A percentile compares a stretch with the other conserved stretches of the same genome.
These are phyloP conservation scores for Tipula helvola DNA, from an alignment of 2,888 invertebrate genomes.

Conservation along the genomic window DNA sequence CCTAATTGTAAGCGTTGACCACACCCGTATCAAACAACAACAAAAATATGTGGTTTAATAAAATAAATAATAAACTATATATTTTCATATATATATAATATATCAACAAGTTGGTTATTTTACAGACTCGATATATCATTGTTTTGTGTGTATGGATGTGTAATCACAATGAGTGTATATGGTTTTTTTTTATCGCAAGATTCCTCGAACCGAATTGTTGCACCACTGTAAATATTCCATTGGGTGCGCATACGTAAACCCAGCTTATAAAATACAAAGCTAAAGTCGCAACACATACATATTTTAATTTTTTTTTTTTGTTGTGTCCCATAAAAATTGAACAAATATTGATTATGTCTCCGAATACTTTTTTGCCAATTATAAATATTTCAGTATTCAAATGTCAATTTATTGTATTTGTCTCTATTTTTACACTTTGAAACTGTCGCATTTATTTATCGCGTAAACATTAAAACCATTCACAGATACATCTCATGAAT, in stretches of 20 bases:
- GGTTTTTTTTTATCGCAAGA: background rate
- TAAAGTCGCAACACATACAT: background rate
- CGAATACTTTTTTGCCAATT: background rate
- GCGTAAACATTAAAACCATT: background rate
- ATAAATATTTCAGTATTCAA: background rate
- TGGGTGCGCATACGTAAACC: too few relatives aligned
- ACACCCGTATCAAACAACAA: background rate
- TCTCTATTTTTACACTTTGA: background rate
- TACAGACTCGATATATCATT: background rate
- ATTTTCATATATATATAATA: background rate
- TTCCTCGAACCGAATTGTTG: background rate
- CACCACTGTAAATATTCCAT: background rate
- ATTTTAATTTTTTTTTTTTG: background rate
- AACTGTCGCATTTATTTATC: background rate
- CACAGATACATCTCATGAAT: background rate
- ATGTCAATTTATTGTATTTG: background rate
- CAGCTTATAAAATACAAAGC: too few relatives aligned
- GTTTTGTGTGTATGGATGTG: background rate
- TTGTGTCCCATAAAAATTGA: background rate
- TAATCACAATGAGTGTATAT: background rate
- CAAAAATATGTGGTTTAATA: background rate
- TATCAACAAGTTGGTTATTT: background rate
- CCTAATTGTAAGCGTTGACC: background rate
- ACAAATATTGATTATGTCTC: background rate
- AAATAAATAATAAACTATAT: background rate